phyloP scores from a whole-genome alignment of 2,797 vertebrate genomes.

The Microhierax caerulescens region DNA sequence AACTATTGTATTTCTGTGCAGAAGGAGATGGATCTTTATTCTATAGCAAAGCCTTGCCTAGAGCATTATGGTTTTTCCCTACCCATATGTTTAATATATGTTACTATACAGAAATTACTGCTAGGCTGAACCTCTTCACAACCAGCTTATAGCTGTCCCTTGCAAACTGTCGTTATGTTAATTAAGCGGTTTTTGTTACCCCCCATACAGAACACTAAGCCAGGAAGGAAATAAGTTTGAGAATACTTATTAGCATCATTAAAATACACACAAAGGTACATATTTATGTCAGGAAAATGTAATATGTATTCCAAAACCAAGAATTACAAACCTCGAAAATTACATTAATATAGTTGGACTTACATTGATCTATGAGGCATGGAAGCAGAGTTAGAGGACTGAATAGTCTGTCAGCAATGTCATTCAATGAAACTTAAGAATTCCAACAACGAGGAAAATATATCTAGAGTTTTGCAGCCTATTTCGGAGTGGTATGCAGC shows the following conservation, averaged over 20 bases:
- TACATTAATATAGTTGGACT: not conserved
- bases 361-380: not conserved
- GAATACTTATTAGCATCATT: not conserved
- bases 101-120: not conserved
- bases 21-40: conserved; percentile 52
- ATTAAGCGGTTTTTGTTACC: not conserved
- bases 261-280: not conserved
- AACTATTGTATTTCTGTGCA: conserved; percentile 27
- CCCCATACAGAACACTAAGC: not conserved
- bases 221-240: not conserved
- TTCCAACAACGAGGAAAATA: not conserved
- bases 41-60: conserved; percentile 13
- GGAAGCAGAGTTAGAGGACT: not conserved
- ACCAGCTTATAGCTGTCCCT: not conserved
- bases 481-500: not conserved
- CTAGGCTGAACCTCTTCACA: not conserved
- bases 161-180: not conserved
- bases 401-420: not conserved
- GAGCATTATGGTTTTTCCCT: conserved; percentile 3
- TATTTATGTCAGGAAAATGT: not conserved
- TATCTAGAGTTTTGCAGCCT: not conserved
- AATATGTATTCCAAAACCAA: not conserved
- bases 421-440: not conserved
- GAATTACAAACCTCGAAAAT: not conserved
- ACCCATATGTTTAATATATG: conserved; percentile 26